Base-by-base conservation (phyloP, 2,888 invertebrate genomes). In the Piscicola geometra region DNA sequence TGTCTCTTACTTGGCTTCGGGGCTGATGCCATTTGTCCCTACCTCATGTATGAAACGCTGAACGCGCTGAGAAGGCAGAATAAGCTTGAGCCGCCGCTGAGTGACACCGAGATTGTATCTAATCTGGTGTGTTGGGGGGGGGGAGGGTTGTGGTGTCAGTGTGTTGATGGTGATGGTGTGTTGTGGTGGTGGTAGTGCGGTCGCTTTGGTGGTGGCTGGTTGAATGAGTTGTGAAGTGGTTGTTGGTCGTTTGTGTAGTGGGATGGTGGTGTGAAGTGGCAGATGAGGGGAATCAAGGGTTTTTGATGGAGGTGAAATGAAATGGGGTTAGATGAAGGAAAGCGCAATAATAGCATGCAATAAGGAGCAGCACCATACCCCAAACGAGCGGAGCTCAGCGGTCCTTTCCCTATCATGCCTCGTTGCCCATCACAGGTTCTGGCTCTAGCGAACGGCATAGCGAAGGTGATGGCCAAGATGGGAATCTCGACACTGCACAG, bases 391-490 rank as follows among this genome's bases (percentile, higher is more conserved):
- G n/a, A n/a, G n/a, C n/a, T n/a, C n/a, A n/a, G n/a, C n/a, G n/a
- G n/a, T n/a, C n/a, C n/a, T n/a, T n/a, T n/a, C n/a, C n/a, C n/a
- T n/a, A n/a, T n/a, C n/a, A n/a, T n/a, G n/a, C n/a, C n/a, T n/a
- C n/a, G n/a, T n/a, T n/a, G 21, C 9, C 21, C 12, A 15, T 47
- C n/a, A 5, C 60, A 96, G 86, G 90, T 93, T 64, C 91, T 91
- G 80, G 94, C 97, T 60, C 91, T 93, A 83, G 94, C 94, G 82
- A 90, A 93, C 0, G 96, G 96, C 71, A 91, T 93, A 80, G 90
- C 91, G 71, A 94, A 94, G 86, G 93, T 84, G 50, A 99, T 99
- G 98, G 98, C 99, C 3, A 99, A 99, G 86, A 99, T 99, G 99
- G 99, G 99, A 76, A 99, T 99, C 83, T 96, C 95, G 76, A 99